These are phyloP conservation scores for Dysdera silvatica DNA, from an alignment of 1,140 invertebrate species.

Conservation along the genomic window DNA sequence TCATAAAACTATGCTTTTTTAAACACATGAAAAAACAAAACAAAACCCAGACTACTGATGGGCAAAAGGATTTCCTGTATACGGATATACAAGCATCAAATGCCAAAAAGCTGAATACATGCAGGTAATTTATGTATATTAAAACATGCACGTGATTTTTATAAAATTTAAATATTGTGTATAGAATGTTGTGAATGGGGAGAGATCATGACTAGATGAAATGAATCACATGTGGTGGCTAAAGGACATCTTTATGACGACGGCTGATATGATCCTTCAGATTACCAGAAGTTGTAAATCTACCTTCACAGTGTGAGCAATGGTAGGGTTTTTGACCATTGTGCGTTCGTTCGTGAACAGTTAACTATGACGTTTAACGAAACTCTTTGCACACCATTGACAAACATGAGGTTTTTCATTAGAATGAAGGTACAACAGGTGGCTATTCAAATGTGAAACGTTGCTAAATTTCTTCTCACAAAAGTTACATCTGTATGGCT, in stretches of 20 bases:
- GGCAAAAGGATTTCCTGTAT: no score
- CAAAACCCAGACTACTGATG: no score
- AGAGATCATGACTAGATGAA: background rate
- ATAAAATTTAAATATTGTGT: no score
- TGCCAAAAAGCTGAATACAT: no score
- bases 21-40: no score
- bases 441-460: constrained; percentile 2
- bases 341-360: constrained; percentile 64
- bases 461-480: constrained; percentile 26
- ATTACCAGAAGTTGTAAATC: constrained; percentile 45
- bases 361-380: background rate
- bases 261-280: background rate
- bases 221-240: no score
- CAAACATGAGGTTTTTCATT: constrained; percentile 9
- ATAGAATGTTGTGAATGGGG: no score
- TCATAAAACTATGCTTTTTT: no score
- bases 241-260: background rate
- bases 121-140: no score
- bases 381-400: background rate
- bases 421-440: background rate
- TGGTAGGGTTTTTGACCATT: constrained; percentile 86
- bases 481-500: constrained; percentile 40
- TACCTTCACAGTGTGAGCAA: constrained; percentile 77
- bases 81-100: no score
- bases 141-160: no score